phyloP scores from a whole-genome alignment of 2,888 invertebrate species.

The Ernsta delagoae region DNA sequence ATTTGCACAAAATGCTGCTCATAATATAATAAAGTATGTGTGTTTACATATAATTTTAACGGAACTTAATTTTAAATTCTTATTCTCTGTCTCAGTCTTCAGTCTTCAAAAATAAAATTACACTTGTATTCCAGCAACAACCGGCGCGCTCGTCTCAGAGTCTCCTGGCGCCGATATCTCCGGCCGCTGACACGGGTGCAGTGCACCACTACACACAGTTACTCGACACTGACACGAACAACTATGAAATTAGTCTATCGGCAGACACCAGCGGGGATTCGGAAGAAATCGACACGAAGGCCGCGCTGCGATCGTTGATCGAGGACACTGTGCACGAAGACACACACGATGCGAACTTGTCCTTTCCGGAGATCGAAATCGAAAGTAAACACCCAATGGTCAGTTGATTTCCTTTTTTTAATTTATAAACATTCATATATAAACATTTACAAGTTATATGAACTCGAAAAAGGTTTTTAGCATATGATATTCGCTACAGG shows the following conservation, averaged over 20 bases:
- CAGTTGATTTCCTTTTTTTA: conserved; percentile 7
- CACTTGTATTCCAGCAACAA: conserved; percentile 1
- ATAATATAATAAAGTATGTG: too few species aligned
- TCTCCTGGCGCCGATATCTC: conserved; percentile 64
- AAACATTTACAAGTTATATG: too few species aligned
- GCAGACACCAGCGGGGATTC: conserved; percentile 16
- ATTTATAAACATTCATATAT: too few species aligned
- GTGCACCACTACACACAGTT: not conserved
- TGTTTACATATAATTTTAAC: too few species aligned
- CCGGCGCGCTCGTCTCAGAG: conserved; percentile 63
- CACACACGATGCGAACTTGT: conserved; percentile 13
- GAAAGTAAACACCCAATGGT: conserved; percentile 46
- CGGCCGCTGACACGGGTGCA: conserved; percentile 29
- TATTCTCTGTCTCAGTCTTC: too few species aligned
- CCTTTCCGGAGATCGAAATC: conserved; percentile 45
- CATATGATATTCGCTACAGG: too few species aligned
- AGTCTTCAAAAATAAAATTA: not conserved
- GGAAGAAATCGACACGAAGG: conserved; percentile 48
- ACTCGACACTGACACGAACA: not conserved
- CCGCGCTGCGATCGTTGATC: conserved; percentile 50
- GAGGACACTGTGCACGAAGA: conserved; percentile 46
- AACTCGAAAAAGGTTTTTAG: too few species aligned
- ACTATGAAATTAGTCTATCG: not conserved
- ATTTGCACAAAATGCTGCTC: too few species aligned
- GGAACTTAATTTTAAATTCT: too few species aligned